Conservation (phyloP, 2,797 vertebrate genomes). For the Onychomys arenicola region DNA sequence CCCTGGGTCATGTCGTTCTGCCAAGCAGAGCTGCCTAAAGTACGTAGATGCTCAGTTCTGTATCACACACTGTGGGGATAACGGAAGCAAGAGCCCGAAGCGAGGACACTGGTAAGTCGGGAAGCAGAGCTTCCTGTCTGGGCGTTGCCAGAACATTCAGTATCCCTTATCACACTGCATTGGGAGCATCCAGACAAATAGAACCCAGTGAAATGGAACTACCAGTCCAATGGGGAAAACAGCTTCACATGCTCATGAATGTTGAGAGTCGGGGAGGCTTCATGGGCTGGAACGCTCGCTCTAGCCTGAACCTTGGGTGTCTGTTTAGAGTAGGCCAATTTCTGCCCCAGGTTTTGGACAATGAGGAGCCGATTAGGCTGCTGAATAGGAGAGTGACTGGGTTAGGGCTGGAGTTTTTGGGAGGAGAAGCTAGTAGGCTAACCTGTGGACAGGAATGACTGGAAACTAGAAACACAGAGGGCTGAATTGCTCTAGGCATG, state of each 20-base stretch:
- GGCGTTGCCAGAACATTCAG: constrained; percentile 45
- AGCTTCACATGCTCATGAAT: neutral
- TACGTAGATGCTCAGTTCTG: neutral
- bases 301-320: neutral
- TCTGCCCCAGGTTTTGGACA: neutral
- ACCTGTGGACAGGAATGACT: neutral
- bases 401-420: constrained; percentile 22
- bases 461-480: constrained; percentile 31
- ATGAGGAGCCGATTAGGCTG: neutral
- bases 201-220: neutral
- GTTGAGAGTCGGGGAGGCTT: neutral
- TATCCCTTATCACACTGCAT: neutral
- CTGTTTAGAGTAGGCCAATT: neutral
- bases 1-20: neutral
- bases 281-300: neutral
- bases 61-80: neutral
- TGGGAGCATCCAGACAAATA: neutral
- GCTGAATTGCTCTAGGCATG: constrained; percentile 2
- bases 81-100: constrained; percentile 18
- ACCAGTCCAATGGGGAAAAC: neutral
- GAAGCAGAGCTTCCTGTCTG: constrained; percentile 46
- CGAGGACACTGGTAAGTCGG: neutral
- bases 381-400: neutral
- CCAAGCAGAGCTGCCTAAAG: neutral
- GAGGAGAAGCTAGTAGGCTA: constrained; percentile 1